Evolutionary conservation across 2,113 vertebrate genomes (phyloP).

Genomic region (Pituophis catenifer): DNA sequence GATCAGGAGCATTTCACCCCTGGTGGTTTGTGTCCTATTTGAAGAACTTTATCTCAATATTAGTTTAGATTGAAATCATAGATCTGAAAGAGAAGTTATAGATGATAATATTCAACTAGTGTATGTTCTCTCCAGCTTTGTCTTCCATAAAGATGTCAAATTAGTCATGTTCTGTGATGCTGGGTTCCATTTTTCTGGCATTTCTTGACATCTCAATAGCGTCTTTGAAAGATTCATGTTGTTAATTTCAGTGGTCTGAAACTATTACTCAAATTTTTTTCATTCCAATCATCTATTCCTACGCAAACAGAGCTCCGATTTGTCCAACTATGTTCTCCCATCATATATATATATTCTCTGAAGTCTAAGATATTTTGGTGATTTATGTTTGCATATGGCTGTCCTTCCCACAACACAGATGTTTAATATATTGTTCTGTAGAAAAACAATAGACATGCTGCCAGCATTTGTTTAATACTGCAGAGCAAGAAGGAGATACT

Average conservation of each 20-base stretch:
- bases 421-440: not conserved
- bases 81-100: accelerated
- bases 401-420: not conserved
- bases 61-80: not conserved
- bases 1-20: too few relatives aligned
- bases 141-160: not conserved
- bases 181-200: not conserved
- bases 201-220: not conserved
- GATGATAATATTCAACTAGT: not conserved
- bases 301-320: not conserved
- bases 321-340: not conserved
- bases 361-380: not conserved
- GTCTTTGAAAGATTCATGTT: not conserved
- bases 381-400: not conserved
- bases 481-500: not conserved
- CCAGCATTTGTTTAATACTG: not conserved
- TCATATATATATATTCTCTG: not conserved
- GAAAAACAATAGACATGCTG: not conserved
- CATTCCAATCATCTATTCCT: not conserved
- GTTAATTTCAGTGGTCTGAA: not conserved
- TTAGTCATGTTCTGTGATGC: not conserved
- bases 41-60: not conserved
- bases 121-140: not conserved
- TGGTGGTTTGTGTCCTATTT: not conserved
- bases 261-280: not conserved